Conservation (phyloP, 2,797 vertebrate genomes). For the Thalassophryne amazonica region DNA sequence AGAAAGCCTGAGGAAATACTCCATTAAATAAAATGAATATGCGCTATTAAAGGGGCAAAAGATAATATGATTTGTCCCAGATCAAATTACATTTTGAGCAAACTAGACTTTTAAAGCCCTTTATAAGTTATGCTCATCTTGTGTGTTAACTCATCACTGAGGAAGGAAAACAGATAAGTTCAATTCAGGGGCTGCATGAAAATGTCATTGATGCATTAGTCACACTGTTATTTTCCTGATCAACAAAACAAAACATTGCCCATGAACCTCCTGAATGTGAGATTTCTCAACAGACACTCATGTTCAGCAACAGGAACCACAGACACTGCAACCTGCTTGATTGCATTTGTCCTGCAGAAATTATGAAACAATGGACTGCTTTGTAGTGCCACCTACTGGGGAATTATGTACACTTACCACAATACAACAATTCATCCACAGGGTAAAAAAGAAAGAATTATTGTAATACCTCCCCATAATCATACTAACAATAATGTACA, state of each 20-base stretch:
- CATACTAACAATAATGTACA: background rate
- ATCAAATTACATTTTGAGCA: background rate
- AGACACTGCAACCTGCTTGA: background rate
- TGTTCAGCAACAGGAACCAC: background rate
- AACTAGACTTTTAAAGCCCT: background rate
- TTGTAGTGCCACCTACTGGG: conserved; percentile 59
- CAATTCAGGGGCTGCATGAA: no score
- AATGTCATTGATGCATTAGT: no score
- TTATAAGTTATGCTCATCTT: background rate
- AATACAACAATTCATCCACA: background rate
- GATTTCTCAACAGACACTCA: background rate
- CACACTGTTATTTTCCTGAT: no score
- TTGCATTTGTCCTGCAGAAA: background rate
- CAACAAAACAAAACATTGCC: no score
- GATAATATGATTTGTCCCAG: background rate
- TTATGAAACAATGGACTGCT: conserved; percentile 8
- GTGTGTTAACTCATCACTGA: background rate
- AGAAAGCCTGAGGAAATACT: background rate
- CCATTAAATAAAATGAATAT: background rate
- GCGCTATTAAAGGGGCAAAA: background rate
- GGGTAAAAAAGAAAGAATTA: background rate
- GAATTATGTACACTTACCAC: background rate
- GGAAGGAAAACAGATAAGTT: background rate
- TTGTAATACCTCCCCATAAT: background rate
- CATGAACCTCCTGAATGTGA: no score